phyloP scores from a whole-genome alignment of 2,797 vertebrate genomes.

The Dipus sagitta region DNA sequence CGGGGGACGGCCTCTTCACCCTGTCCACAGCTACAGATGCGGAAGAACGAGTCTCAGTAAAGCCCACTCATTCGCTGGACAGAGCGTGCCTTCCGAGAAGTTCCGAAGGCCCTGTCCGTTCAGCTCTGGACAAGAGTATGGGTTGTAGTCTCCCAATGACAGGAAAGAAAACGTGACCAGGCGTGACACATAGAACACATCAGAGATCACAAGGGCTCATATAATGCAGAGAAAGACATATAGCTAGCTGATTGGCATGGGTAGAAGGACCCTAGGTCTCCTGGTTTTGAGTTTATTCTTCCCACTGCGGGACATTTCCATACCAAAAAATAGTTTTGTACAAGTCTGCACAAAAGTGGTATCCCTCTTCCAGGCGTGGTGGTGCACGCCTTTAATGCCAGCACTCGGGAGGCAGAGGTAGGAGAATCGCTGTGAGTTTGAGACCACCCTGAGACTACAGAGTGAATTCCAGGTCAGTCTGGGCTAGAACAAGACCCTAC shows the following conservation, averaged over 20 bases:
- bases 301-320: background rate
- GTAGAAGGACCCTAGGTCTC: background rate
- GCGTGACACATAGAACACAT: rapidly evolving
- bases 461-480: no score
- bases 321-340: background rate
- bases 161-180: rapidly evolving
- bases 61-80: background rate
- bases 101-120: background rate
- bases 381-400: no score
- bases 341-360: background rate
- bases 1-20: conserved; percentile 89
- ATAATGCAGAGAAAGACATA: rapidly evolving
- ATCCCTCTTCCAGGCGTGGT: no score
- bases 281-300: background rate
- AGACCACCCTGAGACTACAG: no score
- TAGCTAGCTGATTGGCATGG: background rate
- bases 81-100: background rate
- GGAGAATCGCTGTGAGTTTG: no score
- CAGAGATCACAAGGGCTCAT: rapidly evolving
- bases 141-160: background rate
- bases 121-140: background rate
- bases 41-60: background rate
- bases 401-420: no score
- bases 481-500: no score
- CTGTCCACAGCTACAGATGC: conserved; percentile 92